Percentiles rank a stretch among this genome's conserved stretches.
phyloP scores from a whole-genome alignment of 1,140 invertebrate genomes.

The Wiebesia pumilae region DNA sequence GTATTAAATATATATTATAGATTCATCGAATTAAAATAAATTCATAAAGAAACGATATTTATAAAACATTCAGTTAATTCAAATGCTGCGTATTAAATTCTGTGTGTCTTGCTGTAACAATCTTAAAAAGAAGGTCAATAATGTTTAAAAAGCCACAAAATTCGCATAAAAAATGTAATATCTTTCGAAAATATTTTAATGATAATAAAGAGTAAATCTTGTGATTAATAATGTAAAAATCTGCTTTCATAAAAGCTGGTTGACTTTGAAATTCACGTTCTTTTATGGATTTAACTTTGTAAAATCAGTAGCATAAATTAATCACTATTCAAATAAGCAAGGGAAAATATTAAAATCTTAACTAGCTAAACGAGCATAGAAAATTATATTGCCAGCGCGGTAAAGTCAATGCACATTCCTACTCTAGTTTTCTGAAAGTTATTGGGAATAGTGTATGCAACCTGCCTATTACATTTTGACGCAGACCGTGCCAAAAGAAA shows the following conservation, averaged over 20 bases:
- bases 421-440: background rate
- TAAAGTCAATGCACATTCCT: background rate
- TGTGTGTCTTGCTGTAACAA: too few species aligned
- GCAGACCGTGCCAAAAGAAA: background rate
- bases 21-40: too few species aligned
- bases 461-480: background rate
- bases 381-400: background rate
- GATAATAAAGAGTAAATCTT: background rate
- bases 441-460: background rate
- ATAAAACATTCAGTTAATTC: too few species aligned
- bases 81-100: too few species aligned
- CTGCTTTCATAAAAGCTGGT: background rate
- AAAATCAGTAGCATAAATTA: background rate
- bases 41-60: too few species aligned
- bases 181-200: too few species aligned
- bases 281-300: background rate
- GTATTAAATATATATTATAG: too few species aligned
- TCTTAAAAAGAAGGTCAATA: too few species aligned
- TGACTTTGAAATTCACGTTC: background rate
- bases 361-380: background rate
- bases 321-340: background rate
- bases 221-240: background rate
- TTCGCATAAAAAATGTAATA: too few species aligned
- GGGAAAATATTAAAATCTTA: background rate
- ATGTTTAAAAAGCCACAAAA: too few species aligned